These are phyloP conservation scores for Drosophila yooni DNA, from an alignment of 2,888 invertebrate genomes.

Conservation along the genomic window DNA sequence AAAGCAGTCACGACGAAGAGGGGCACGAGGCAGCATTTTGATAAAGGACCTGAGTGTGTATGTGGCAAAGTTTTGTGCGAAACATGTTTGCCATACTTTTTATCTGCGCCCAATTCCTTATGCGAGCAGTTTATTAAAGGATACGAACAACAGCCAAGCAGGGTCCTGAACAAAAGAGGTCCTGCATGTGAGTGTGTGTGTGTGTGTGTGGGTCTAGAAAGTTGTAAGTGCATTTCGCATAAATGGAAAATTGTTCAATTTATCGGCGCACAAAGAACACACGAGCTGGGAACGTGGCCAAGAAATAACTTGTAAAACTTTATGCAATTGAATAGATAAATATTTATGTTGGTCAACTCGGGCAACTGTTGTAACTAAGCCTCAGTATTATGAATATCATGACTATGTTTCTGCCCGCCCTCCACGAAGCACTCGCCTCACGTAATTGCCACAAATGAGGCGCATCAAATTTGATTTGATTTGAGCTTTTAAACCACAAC, in stretches of 20 bases:
- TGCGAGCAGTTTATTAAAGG: conserved; percentile 54
- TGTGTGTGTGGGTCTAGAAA: conserved; percentile 24
- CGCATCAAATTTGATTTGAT: conserved; percentile 64
- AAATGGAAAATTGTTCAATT: conserved; percentile 75
- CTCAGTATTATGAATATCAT: conserved; percentile 10
- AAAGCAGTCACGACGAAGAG: conserved; percentile 11
- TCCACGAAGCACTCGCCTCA: neutral
- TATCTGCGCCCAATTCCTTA: conserved; percentile 43
- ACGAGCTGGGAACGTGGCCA: conserved; percentile 19
- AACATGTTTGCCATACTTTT: conserved; percentile 61
- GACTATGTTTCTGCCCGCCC: neutral
- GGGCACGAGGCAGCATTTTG: conserved; percentile 2
- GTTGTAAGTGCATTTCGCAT: conserved; percentile 67
- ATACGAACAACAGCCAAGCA: conserved; percentile 34
- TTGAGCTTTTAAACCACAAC: conserved; percentile 47
- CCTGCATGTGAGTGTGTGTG: conserved; percentile 12
- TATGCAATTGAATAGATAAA: conserved; percentile 52
- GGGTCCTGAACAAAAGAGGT: conserved; percentile 41
- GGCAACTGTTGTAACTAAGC: conserved; percentile 6
- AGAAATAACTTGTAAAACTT: conserved; percentile 40
- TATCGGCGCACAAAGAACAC: conserved; percentile 60
- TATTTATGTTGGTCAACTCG: conserved; percentile 49
- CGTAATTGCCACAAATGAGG: conserved; percentile 55
- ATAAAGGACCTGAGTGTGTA: conserved; percentile 1
- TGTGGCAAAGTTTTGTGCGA: conserved; percentile 43